Base-by-base conservation (phyloP, 1,140 invertebrate species). In the Macrobrachium rosenbergii region DNA sequence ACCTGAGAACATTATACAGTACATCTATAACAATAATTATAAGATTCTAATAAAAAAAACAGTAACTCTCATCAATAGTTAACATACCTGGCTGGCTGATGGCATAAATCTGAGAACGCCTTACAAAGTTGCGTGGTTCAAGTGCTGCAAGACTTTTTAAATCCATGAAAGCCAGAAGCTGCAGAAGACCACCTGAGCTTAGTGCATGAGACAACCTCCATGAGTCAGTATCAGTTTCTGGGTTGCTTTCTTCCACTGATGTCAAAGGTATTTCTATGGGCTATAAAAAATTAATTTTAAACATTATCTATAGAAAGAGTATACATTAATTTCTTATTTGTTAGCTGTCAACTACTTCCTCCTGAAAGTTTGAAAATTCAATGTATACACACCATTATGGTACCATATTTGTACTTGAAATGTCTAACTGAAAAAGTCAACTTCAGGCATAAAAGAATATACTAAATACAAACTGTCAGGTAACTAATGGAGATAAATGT, bases 71-170 rank as follows among this genome's bases (percentile, higher is more conserved):
- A 16, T 45, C 37, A 37, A 76, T 23, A 37, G 7, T 0, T 67
- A n/a, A n/a, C 23, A 21, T 43, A 87, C 84, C 84, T 81, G 84
- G 84, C 37, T 87, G 84, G 59, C 84, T 87, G 59, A 87, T 87
- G 59, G 69, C 59, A 73, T 81, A 87, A 37, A 87, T 67, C 72
- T 87, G 84, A 21, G 84, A 73, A 58, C 84, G 84, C n/a, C 84
- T 72, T n/a, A 60, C 17, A 45, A 73, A 81, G n/a, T 81, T 81
- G 28, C 64, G 73, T 6, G 84, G 84, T 16, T 87, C 78, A 45
- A 69, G 63, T 28, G 84, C 73, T 11, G 84, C 77, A 2, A 87
- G 69, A 21, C 37, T 60, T 69, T 87, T 87, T 28, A 87, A 78
- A 60, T 87, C 84, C 64, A 52, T 81, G 37, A 87, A 87, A 62